Base-by-base conservation (phyloP, 1,140 invertebrate species). In the Eciton burchellii region DNA sequence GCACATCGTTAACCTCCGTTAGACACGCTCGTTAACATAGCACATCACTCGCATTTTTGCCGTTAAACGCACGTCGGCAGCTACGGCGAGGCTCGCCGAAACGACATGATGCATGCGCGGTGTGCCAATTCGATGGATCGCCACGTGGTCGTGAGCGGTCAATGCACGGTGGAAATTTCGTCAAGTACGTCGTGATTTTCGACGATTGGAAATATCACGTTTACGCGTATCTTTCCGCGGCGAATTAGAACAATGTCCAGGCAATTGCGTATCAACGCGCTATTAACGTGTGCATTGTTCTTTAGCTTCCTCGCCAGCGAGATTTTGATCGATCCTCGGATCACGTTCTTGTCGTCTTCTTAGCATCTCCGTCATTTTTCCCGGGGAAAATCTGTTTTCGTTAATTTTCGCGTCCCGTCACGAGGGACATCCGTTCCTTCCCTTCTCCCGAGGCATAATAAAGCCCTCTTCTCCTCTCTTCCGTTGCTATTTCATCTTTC, bases 21-120 rank as follows among this genome's bases (percentile, higher is more conserved):
- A 70, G 74, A 79, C 74, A 79, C 74, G 74, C 74, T 79, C 63
- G 65, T 79, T 79, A 79, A 79, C 49, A 35, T 43, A 43, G 49
- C 49, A 1, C 63, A 70, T 21, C 63, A 79, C 29, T 79, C 26
- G n/a, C 63, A 68, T 70, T 79, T 79, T 79, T 57, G 49, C 63
- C 49, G 16, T 70, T 70, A 57, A 56, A 16, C 16, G 24, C 19
- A 6, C 35, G 2, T 35, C 35, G 35, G 6, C 2, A 35, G 6
- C 6, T 6, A 35, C 56, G 1, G 45, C 26, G 26, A 45, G n/a
- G 5, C n/a, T 14, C n/a, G 19, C 14, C 26, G 16, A 5, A n/a
- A 4, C 26, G 16, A 4, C 19, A 16, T 63, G 19, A 19, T 16
- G 0, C 3, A 21, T 11, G n/a, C 5, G 19, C 8, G 54, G 9